Percentiles rank a stretch among this genome's conserved stretches.
phyloP scores from a whole-genome alignment of 2,113 vertebrate genomes.

The Vombatus ursinus region DNA sequence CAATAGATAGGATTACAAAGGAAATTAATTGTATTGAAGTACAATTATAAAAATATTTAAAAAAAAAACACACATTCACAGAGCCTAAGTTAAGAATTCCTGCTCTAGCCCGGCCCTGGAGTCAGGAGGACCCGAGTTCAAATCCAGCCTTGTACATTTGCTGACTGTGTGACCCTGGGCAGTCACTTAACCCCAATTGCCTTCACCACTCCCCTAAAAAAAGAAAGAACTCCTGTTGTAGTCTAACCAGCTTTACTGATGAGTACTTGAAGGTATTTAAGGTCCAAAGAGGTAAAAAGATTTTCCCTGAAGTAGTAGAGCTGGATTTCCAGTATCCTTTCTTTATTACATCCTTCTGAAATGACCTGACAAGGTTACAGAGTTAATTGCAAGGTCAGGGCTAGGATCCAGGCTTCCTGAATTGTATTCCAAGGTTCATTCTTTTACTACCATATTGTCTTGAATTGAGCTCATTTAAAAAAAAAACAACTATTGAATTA shows the following conservation, averaged over 20 bases:
- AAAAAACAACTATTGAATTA: background rate
- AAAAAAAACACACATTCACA: too few species aligned
- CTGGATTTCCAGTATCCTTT: background rate
- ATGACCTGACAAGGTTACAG: background rate
- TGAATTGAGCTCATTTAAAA: background rate
- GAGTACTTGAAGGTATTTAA: background rate
- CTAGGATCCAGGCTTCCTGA: background rate
- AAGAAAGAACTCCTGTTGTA: background rate
- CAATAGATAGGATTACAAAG: background rate
- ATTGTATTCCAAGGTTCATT: background rate
- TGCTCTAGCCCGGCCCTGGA: too few species aligned
- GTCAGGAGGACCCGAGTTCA: too few species aligned
- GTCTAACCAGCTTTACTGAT: background rate
- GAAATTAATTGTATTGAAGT: too few species aligned
- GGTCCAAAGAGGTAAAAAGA: background rate
- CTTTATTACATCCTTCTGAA: background rate
- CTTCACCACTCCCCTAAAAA: too few species aligned
- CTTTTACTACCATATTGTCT: slow-evolving; percentile 11
- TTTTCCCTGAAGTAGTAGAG: background rate
- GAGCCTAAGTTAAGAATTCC: too few species aligned
- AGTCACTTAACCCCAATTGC: too few species aligned
- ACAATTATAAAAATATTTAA: too few species aligned
- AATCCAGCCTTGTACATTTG: too few species aligned
- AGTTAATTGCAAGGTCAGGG: background rate
- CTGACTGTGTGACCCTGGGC: too few species aligned